Percentiles rank a stretch among this genome's conserved stretches.
Evolutionary conservation across 2,113 vertebrate species (phyloP).

Genomic region (Oncorhynchus mykiss): DNA sequence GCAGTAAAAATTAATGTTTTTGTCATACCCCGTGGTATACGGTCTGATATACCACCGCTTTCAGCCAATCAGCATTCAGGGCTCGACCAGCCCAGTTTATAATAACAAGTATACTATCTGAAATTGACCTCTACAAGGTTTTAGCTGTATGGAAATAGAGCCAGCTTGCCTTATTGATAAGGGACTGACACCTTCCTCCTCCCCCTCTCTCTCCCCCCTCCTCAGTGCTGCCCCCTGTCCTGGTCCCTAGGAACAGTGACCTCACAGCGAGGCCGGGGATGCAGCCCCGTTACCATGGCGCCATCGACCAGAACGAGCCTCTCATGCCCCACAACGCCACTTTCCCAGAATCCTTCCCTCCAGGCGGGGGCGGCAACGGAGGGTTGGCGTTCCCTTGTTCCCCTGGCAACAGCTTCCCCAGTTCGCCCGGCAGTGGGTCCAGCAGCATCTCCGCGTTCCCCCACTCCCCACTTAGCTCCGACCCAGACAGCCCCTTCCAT

Average conservation of each 20-base stretch:
- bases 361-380: slow-evolving; percentile 63
- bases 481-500: slow-evolving; percentile 83
- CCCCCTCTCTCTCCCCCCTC: background rate
- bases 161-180: no score
- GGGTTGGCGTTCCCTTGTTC: slow-evolving; percentile 78
- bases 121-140: no score
- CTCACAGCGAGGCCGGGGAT: slow-evolving; percentile 83
- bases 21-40: no score
- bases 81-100: no score
- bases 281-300: slow-evolving; percentile 80
- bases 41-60: no score
- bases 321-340: slow-evolving; percentile 85
- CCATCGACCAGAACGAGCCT: slow-evolving; percentile 77
- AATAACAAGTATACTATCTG: no score
- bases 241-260: slow-evolving; percentile 83
- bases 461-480: slow-evolving; percentile 81
- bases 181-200: background rate
- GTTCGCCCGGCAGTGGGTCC: slow-evolving; percentile 73
- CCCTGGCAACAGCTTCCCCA: slow-evolving; percentile 80
- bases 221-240: slow-evolving; percentile 82
- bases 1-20: no score
- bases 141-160: no score
- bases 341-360: slow-evolving; percentile 83
- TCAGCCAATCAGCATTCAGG: no score
- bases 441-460: slow-evolving; percentile 79